A percentile compares a stretch with the other conserved stretches of the same genome.
phyloP scores from a whole-genome alignment of 2,113 vertebrate species.

The Myotis brandtii region DNA sequence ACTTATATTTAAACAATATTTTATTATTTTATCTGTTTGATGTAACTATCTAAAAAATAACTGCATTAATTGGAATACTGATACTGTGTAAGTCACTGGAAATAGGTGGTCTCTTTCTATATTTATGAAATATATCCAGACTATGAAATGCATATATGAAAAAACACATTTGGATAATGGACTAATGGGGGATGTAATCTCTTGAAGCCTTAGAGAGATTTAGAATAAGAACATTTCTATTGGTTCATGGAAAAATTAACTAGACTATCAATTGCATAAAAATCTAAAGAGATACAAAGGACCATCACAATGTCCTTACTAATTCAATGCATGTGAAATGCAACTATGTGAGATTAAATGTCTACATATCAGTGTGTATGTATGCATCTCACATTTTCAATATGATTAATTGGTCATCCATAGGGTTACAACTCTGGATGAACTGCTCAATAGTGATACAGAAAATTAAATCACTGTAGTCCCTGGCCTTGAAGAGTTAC shows the following conservation, averaged over 20 bases:
- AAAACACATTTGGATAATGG: neutral
- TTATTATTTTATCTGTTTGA: neutral
- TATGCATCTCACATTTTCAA: neutral
- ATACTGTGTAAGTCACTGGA: neutral
- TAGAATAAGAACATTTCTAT: neutral
- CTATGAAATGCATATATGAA: conserved; percentile 4
- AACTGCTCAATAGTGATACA: neutral
- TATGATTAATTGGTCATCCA: neutral
- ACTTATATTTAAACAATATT: neutral
- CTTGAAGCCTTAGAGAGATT: neutral
- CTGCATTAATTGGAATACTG: neutral
- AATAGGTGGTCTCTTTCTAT: neutral
- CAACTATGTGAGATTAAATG: neutral
- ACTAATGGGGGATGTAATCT: neutral
- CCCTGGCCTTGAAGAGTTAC: neutral
- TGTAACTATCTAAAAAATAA: neutral
- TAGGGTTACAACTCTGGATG: neutral
- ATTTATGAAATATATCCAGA: neutral
- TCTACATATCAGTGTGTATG: neutral
- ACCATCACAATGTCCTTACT: neutral
- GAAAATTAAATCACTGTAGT: neutral
- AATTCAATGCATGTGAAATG: neutral
- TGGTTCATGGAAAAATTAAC: neutral
- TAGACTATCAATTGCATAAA: neutral
- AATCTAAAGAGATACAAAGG: neutral